Conservation (phyloP, 2,797 vertebrate species). For the Natrix natrix region DNA sequence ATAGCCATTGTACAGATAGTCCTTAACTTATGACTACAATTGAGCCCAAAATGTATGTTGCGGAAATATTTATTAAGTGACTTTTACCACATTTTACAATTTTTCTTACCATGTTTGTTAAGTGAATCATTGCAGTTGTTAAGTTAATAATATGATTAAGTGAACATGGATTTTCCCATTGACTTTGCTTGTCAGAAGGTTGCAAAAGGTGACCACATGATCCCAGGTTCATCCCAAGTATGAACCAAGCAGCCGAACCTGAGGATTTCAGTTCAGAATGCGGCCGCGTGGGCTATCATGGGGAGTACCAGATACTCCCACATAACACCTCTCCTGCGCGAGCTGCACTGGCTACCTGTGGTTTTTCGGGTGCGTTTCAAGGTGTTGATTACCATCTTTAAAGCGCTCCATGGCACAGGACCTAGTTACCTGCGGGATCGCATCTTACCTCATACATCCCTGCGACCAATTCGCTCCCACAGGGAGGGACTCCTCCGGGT, state of each 20-base stretch:
- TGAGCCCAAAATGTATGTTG: not conserved
- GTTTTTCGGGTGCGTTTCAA: too few relatives aligned
- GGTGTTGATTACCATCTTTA: too few relatives aligned
- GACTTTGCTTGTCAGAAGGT: not conserved
- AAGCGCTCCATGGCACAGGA: too few relatives aligned
- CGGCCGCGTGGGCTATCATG: too few relatives aligned
- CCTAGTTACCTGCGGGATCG: too few relatives aligned
- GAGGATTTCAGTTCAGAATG: too few relatives aligned
- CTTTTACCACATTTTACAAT: not conserved
- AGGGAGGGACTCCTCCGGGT: too few relatives aligned
- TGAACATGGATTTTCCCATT: not conserved
- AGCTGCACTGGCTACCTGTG: too few relatives aligned
- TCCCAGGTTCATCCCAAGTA: not conserved
- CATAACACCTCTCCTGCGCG: too few relatives aligned
- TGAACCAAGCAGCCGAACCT: not conserved
- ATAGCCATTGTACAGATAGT: not conserved
- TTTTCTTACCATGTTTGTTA: not conserved
- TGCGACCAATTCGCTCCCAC: too few relatives aligned
- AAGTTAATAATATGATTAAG: not conserved
- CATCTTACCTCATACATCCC: too few relatives aligned
- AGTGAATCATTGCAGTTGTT: not conserved
- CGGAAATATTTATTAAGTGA: not conserved
- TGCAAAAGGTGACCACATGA: not conserved
- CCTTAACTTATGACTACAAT: not conserved
- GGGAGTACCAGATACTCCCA: too few relatives aligned